Evolutionary conservation across 1,140 invertebrate genomes (phyloP), one percentile per base, ranked within the genome.

Genomic region (Cyphomyrmex costatus): DNA sequence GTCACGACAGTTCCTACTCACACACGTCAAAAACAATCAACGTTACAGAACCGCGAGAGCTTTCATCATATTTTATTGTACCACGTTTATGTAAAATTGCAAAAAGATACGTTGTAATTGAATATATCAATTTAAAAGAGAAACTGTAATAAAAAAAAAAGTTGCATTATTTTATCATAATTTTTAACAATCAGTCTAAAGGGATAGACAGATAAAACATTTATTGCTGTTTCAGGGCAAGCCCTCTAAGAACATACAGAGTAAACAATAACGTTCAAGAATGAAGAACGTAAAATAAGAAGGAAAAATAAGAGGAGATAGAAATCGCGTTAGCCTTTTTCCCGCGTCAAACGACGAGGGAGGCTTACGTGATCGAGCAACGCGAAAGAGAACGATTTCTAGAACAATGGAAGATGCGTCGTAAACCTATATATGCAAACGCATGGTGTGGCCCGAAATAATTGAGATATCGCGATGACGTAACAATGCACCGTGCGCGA

Each of bases 381-480:
- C 7, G 36, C 33, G 46, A 53, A 49, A 36, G 19, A 19, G 19
- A 58, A 58, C 27, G 36, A 82, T 82, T 82, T 60, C 74, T 61
- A 46, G 0, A 70, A 78, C 85, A 74, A 68, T 60, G 16, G 51
- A 58, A n/a, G 3, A 60, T 53, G 36, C 53, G 24, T 56, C 63
- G 51, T 80, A 71, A 79, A 61, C 51, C n/a, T 30, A n/a, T 58
- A 30, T 33, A 74, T 76, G 78, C 78, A 77, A 80, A 89, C 82
- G 86, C 33, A 24, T 36, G 58, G 73, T 58, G 53, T 61, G 61
- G 87, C 56, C 61, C n/a, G 63, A 14, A 36, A 33, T 90, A 88
- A 90, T 88, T 90, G 89, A 90, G 89, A 90, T 90, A 90, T 90
- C 86, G 36, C 86, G 73, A 74, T 90, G 89, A 90, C 89, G 85